These are phyloP conservation scores for Meloidogyne hapla DNA, from an alignment of 1,140 invertebrate genomes.

Conservation along the genomic window DNA sequence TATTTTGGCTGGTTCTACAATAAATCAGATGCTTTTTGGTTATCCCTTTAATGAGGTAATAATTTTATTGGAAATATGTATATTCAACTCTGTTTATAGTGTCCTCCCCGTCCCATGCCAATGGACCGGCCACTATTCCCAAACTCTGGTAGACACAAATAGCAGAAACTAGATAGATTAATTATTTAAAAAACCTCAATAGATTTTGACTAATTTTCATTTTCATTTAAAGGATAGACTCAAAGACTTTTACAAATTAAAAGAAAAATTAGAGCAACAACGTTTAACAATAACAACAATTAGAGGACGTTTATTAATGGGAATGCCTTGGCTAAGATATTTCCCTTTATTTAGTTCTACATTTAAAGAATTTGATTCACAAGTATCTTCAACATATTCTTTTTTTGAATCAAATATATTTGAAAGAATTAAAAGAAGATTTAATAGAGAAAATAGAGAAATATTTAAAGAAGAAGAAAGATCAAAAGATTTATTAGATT, in stretches of 20 bases:
- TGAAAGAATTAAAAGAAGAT: constrained; percentile 13
- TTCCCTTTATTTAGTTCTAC: constrained; percentile 23
- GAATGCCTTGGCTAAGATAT: constrained; percentile 22
- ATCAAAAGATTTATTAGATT: constrained; percentile 10
- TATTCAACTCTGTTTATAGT: too few species aligned
- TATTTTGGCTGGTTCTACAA: constrained; percentile 26
- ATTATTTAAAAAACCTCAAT: too few species aligned
- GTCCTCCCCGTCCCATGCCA: too few species aligned
- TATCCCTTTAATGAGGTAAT: constrained; percentile 20
- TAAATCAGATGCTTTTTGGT: constrained; percentile 32
- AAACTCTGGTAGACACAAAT: too few species aligned
- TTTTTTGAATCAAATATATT: constrained; percentile 17
- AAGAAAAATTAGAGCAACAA: constrained; percentile 9
- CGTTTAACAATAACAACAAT: neutral
- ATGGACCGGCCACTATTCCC: too few species aligned
- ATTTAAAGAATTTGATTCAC: constrained; percentile 12
- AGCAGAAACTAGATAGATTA: too few species aligned
- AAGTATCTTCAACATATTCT: constrained; percentile 6
- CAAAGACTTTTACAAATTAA: constrained; percentile 18
- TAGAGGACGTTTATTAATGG: constrained; percentile 11
- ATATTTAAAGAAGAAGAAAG: too few species aligned
- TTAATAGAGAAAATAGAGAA: neutral
- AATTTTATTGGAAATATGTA: too few species aligned
- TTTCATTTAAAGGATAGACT: constrained; percentile 15
- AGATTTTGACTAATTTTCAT: too few species aligned